Evolutionary conservation across 2,797 vertebrate species (phyloP).

Genomic region (Sebastiscus tertius): DNA sequence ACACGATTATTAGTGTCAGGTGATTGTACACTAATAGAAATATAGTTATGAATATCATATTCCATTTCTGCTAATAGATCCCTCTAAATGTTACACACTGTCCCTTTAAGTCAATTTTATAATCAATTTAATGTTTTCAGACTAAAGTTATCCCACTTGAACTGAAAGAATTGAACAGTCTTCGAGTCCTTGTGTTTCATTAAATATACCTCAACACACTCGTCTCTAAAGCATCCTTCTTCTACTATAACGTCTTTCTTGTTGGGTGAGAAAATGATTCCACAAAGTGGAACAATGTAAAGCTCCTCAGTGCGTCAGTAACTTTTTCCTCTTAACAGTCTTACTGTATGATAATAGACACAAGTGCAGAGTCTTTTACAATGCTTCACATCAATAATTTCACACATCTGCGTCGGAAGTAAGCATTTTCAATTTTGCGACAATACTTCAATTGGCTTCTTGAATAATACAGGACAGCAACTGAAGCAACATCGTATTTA

Average conservation of each 20-base stretch:
- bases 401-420: constrained; percentile 54
- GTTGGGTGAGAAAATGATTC: constrained; percentile 11
- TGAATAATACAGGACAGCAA: constrained; percentile 78
- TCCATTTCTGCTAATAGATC: no score
- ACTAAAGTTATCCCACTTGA: not conserved
- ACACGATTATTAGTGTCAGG: no score
- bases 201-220: not conserved
- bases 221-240: not conserved
- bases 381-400: constrained; percentile 76
- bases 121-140: not conserved
- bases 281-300: constrained; percentile 29
- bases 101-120: no score
- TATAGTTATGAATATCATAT: no score
- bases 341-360: constrained; percentile 56
- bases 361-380: constrained; percentile 50
- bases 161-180: not conserved
- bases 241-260: not conserved
- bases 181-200: not conserved
- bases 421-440: constrained; percentile 71
- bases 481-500: constrained; percentile 71
- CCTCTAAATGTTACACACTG: no score
- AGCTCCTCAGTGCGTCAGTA: constrained; percentile 17
- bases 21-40: no score
- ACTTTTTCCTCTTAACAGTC: constrained; percentile 41
- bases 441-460: constrained; percentile 66